phyloP scores from a whole-genome alignment of 2,113 vertebrate genomes.

The Stercorarius parasiticus region DNA sequence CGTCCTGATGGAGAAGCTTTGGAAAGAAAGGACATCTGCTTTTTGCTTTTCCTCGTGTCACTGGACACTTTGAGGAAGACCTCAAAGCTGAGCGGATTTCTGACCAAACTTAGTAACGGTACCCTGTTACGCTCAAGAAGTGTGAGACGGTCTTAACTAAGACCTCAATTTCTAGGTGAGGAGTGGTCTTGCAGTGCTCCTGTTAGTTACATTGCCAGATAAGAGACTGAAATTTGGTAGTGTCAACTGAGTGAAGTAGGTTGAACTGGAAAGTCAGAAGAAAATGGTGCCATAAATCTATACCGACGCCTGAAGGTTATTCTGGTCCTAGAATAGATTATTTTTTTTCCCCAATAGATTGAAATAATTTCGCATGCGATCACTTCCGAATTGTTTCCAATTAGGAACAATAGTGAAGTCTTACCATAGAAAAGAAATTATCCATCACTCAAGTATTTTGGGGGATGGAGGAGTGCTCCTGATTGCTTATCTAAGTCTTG shows the following conservation, averaged over 20 bases:
- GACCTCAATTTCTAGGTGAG: not conserved
- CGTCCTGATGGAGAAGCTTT: not conserved
- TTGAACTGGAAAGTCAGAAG: not conserved
- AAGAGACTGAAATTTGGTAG: not conserved
- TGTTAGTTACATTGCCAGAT: not conserved
- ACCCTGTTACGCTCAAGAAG: not conserved
- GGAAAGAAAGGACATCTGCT: not conserved
- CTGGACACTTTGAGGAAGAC: not conserved
- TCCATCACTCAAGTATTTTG: not conserved
- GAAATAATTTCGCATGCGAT: not conserved
- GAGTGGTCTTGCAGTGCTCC: not conserved
- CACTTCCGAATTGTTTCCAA: not conserved
- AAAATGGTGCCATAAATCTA: not conserved
- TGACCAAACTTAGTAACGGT: not conserved
- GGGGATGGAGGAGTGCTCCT: not conserved
- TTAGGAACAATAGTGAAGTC: not conserved
- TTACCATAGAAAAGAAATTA: not conserved
- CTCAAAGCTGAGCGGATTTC: not conserved
- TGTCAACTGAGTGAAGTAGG: not conserved
- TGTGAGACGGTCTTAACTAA: not conserved
- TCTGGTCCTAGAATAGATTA: not conserved
- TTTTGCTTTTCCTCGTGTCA: not conserved
- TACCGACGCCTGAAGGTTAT: not conserved
- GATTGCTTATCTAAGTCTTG: constrained; percentile 39
- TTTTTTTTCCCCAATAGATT: not conserved